phyloP scores from a whole-genome alignment of 2,888 invertebrate genomes.

The Lasioglossum malachurum region DNA sequence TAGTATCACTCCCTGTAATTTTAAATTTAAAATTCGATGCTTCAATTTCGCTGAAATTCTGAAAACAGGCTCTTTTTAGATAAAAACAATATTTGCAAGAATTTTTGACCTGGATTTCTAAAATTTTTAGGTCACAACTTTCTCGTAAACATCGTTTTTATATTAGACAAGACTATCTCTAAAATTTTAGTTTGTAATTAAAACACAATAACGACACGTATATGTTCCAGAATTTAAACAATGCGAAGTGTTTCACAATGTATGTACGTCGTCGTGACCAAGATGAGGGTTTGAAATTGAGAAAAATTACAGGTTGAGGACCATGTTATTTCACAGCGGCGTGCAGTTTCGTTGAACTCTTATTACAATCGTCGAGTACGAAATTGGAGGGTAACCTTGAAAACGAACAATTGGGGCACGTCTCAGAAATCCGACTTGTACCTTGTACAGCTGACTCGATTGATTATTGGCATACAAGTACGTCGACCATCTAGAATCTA shows the following conservation, averaged over 20 bases:
- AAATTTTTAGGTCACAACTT: no score
- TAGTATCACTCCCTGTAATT: no score
- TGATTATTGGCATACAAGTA: slow-evolving; percentile 11
- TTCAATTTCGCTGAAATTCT: no score
- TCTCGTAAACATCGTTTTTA: not conserved
- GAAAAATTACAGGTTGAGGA: slow-evolving; percentile 19
- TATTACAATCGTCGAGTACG: not conserved
- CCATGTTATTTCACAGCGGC: not conserved
- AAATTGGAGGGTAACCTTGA: not conserved
- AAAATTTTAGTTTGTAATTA: not conserved
- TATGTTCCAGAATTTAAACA: slow-evolving; percentile 15
- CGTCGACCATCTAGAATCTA: slow-evolving; percentile 41
- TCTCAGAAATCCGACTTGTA: slow-evolving; percentile 16
- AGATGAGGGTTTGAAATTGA: slow-evolving; percentile 2
- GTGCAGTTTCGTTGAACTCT: not conserved
- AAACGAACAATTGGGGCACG: not conserved
- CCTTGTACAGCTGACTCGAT: slow-evolving; percentile 1
- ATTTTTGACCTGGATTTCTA: no score
- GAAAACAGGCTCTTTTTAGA: no score
- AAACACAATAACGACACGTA: not conserved
- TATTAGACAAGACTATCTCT: no score
- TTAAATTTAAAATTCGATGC: no score
- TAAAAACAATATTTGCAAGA: no score
- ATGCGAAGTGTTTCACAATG: slow-evolving; percentile 8
- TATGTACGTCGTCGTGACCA: not conserved